phyloP scores from a whole-genome alignment of 1,140 invertebrate species.

The Diachasma alloeum region DNA sequence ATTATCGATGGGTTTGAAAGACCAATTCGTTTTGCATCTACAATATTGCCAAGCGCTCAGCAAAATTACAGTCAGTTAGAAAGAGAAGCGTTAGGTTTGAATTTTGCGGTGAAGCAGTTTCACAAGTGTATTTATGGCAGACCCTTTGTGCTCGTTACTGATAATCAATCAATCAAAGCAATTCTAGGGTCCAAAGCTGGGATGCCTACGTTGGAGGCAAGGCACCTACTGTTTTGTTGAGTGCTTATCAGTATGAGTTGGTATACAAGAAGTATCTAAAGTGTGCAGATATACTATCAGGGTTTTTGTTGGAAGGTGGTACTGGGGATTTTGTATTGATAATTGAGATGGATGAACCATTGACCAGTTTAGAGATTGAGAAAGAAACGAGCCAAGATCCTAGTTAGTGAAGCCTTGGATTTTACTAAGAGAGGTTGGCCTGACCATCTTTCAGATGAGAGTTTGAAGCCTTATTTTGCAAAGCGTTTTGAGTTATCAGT shows the following conservation, averaged over 20 bases:
- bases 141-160: slow-evolving; percentile 42
- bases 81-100: slow-evolving; percentile 60
- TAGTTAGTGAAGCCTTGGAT: slow-evolving; percentile 28
- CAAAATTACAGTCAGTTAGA: slow-evolving; percentile 63
- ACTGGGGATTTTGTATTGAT: slow-evolving; percentile 24
- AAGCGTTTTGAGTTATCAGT: slow-evolving; percentile 17
- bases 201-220: slow-evolving; percentile 32
- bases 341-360: slow-evolving; percentile 17
- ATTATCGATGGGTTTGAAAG: slow-evolving; percentile 40
- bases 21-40: slow-evolving; percentile 59
- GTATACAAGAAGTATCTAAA: slow-evolving; percentile 13
- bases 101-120: slow-evolving; percentile 59
- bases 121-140: slow-evolving; percentile 57
- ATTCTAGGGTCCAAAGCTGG: slow-evolving; percentile 42
- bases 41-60: slow-evolving; percentile 58
- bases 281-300: slow-evolving; percentile 33
- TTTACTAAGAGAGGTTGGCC: slow-evolving; percentile 28
- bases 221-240: slow-evolving; percentile 20
- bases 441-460: slow-evolving; percentile 16
- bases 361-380: slow-evolving; percentile 31
- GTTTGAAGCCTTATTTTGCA: slow-evolving; percentile 19
- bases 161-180: slow-evolving; percentile 46
- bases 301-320: slow-evolving; percentile 11
- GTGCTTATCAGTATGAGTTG: slow-evolving; percentile 31
- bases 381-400: slow-evolving; percentile 22